Base-by-base conservation (phyloP, 1,140 invertebrate species). In the Dufourea novaeangliae region DNA sequence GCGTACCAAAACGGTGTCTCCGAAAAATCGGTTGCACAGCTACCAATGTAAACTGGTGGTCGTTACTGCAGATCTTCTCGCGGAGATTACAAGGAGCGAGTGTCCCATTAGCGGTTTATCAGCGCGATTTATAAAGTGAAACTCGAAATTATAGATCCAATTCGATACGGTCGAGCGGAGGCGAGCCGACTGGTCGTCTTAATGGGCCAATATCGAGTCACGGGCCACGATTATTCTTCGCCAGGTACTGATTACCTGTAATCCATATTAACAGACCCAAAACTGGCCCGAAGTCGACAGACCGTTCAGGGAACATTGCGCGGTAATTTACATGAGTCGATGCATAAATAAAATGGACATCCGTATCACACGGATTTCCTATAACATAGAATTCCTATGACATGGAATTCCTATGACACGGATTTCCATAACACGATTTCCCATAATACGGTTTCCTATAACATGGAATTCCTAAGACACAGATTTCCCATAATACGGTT, bases 51-150 rank as follows among this genome's bases (percentile, higher is more conserved):
- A 67, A 74, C 20, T 29, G 2, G 8, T 27, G 17, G 25, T 57
- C 63, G 25, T 67, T 75, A 68, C 27, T 2, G 17, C 17, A 25
- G 66, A 76, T 76, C 37, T 44, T 10, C 54, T 6, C 0, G 25
- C 2, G 20, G 29, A 69, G 54, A 75, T 75, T 68, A 68, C 39
- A 11, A 20, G 22, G 54, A 61, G 10, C 54, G 32, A 63, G 25
- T 2, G 50, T 11, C 1, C 20, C 37, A 59, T 76, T 76, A 76
- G 14, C 73, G 37, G 41, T 56, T 59, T 69, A 76, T 69, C 73
- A 76, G 25, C 5, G 14, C 64, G 29, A 69, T 76, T 76, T 76
- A 76, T 76, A 59, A 76, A 76, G 66, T 59, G 73, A 76, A 76
- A 76, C 54, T 69, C 32, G 54, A 22, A 61, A 69, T 76, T 76